A percentile compares a stretch with the other conserved stretches of the same genome.
Evolutionary conservation across 1,140 invertebrate species (phyloP).

Genomic region (Parapsyche elsis): DNA sequence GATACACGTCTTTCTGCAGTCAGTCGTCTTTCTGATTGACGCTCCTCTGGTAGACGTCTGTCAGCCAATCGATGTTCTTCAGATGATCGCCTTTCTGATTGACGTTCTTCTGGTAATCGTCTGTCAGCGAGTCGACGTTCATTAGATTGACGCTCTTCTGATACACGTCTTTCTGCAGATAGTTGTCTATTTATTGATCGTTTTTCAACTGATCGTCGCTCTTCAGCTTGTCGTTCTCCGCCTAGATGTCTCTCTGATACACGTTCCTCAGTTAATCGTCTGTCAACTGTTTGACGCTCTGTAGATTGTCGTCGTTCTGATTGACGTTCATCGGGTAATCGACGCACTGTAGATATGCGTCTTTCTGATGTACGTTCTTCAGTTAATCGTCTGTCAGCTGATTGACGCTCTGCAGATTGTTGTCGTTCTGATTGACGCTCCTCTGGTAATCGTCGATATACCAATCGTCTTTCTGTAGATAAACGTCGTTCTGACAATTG

Average conservation of each 20-base stretch:
- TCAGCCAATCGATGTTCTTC: constrained; percentile 2
- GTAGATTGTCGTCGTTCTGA: not conserved
- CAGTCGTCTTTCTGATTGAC: not conserved
- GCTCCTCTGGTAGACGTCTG: not conserved
- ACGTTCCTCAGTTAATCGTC: constrained; percentile 17
- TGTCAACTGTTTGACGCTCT: not conserved
- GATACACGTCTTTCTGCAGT: constrained; percentile 1
- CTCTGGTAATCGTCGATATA: constrained; percentile 16
- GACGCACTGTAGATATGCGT: not conserved
- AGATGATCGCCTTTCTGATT: not conserved
- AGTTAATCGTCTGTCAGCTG: not conserved
- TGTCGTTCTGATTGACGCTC: not conserved
- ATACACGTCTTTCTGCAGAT: not conserved
- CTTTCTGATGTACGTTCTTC: not conserved
- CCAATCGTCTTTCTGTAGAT: constrained; percentile 1
- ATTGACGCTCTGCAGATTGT: not conserved
- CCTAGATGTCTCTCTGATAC: not conserved
- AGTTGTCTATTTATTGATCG: not conserved
- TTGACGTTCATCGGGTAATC: not conserved
- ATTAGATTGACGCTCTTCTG: not conserved
- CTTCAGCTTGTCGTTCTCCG: not conserved
- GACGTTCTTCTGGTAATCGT: not conserved
- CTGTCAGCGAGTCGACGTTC: not conserved
- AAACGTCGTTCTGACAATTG: not conserved
- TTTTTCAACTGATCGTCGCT: not conserved